These are phyloP conservation scores for Pteromalus puparum DNA, from an alignment of 1,140 invertebrate species.

Conservation along the genomic window DNA sequence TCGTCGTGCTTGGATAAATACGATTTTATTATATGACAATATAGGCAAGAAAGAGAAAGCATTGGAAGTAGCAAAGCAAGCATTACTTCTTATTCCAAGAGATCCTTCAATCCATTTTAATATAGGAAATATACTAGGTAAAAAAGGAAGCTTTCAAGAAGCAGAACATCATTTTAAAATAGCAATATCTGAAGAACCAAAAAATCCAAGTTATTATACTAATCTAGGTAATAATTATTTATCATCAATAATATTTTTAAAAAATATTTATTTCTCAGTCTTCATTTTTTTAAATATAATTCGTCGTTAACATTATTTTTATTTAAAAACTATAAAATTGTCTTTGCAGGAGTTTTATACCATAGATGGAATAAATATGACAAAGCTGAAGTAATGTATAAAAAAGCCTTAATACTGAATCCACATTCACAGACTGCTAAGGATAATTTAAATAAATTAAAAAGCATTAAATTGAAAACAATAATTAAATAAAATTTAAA, in stretches of 20 bases:
- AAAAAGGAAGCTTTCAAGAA: slow-evolving; percentile 83
- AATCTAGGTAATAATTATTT: slow-evolving; percentile 85
- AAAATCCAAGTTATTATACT: slow-evolving; percentile 84
- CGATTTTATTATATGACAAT: slow-evolving; percentile 91
- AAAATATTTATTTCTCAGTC: neutral
- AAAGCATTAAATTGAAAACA: slow-evolving; percentile 5
- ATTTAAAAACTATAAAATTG: slow-evolving; percentile 7
- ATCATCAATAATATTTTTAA: neutral
- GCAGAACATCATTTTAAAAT: slow-evolving; percentile 88
- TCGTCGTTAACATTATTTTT: neutral
- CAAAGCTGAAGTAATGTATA: slow-evolving; percentile 85
- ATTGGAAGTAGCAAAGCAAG: slow-evolving; percentile 81
- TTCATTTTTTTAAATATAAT: neutral
- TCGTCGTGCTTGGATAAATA: slow-evolving; percentile 92
- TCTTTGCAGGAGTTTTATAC: slow-evolving; percentile 88
- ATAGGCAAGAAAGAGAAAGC: slow-evolving; percentile 82
- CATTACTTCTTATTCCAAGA: slow-evolving; percentile 81
- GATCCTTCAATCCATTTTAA: slow-evolving; percentile 89
- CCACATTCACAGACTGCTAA: slow-evolving; percentile 80
- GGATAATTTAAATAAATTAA: slow-evolving; percentile 80
- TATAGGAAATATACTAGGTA: slow-evolving; percentile 92
- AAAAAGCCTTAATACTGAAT: slow-evolving; percentile 84
- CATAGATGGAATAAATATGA: slow-evolving; percentile 92
- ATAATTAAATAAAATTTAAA: neutral
- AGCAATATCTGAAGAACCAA: slow-evolving; percentile 83